Conservation (phyloP, 2,113 vertebrate species). For the Erythrocercus mccallii region DNA sequence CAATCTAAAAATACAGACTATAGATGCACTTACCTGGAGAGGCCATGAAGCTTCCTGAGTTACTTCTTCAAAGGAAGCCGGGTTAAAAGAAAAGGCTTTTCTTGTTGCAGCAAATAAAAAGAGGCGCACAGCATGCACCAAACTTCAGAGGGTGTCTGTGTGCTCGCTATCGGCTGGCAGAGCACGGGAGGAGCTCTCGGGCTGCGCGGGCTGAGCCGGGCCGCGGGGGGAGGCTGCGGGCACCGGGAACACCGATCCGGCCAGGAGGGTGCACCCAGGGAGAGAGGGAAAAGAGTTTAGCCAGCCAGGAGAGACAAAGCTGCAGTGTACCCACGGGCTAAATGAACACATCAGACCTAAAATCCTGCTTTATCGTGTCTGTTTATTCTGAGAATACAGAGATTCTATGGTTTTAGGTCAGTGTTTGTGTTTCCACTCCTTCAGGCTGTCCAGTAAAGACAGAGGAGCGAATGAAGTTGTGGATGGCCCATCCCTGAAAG, state of each 20-base stretch:
- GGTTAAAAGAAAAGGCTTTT: constrained; percentile 72
- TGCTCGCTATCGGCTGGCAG: constrained; percentile 42
- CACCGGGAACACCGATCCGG: neutral
- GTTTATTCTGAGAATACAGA: neutral
- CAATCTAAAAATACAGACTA: constrained; percentile 43
- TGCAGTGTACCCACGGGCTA: neutral
- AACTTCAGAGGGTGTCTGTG: constrained; percentile 65
- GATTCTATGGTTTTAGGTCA: neutral
- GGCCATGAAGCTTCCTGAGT: constrained; percentile 74
- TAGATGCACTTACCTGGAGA: constrained; percentile 76
- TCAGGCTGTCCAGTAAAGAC: neutral
- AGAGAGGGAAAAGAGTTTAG: neutral
- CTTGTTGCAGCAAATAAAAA: constrained; percentile 48
- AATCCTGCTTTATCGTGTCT: neutral
- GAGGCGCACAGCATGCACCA: constrained; percentile 56
- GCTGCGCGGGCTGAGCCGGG: constrained; percentile 49
- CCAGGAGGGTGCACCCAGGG: neutral
- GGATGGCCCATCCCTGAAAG: neutral
- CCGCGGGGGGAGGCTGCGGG: constrained; percentile 52
- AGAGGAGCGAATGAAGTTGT: neutral
- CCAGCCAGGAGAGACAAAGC: neutral
- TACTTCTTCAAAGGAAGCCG: constrained; percentile 73
- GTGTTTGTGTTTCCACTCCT: neutral
- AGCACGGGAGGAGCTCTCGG: neutral
- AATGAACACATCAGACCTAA: neutral